Evolutionary conservation across 1,140 invertebrate species (phyloP), one percentile per base, ranked within the genome.

Genomic region (Euwallacea fornicatus): DNA sequence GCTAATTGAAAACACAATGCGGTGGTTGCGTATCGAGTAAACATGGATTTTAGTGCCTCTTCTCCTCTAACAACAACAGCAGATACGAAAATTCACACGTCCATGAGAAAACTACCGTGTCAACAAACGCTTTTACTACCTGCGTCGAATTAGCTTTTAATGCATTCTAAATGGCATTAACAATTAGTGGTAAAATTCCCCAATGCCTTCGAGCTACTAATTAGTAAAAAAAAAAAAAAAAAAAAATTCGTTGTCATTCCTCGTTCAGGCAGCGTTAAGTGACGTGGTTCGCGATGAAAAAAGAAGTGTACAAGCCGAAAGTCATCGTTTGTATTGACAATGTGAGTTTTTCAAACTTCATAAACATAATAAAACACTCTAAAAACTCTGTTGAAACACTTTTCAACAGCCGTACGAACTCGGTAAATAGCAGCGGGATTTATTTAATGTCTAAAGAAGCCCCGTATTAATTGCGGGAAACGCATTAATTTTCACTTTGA

Each of bases 291-390:
- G 9, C 13, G 46, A 63, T 63, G 60, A 63, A 63, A 44, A 63
- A 63, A 63, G 60, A 63, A 63, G 15, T 63, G 7, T 63, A 63
- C 42, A 63, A 47, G 15, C n/a, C 60, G 15, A 63, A 63, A 63
- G 60, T 63, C 15, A 44, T 63, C 9, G 60, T 63, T 47, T 63
- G 60, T 33, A 13, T 60, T 42, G 10, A 60, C 13, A 60, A 60
- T 13, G 58, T 60, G 13, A 60, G 58, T 60, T 11, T 21, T 56
- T 50, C 13, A 50, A 50, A 50, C 9, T 50, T 50, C 46, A 50
- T 10, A 13, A 11, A 11, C 46, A 50, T 11, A 13, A 50, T 13
- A 50, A 11, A 50, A 50, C 46, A 50, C 9, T 11, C 46, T 11
- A 6, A 50, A 50, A 50, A 11, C 13, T 13, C 9, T 50, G 46